Evolutionary conservation across 30 jellyfish, hydroid and myxozoan species (phyloP).

Genomic region (Sanderia malayensis): DNA sequence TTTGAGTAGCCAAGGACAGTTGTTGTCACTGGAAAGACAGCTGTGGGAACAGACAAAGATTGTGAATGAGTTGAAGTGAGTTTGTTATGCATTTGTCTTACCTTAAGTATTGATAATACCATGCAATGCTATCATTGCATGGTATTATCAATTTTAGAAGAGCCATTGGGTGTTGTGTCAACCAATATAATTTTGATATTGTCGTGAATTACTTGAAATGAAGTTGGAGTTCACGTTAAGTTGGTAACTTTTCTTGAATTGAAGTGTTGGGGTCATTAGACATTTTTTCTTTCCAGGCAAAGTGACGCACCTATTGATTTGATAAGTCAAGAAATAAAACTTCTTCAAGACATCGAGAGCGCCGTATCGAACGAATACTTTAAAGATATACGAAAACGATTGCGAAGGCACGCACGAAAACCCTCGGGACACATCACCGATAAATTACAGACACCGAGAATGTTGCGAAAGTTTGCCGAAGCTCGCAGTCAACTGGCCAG

Average conservation of each 20-base stretch:
- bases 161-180: no score
- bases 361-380: constrained; percentile 84
- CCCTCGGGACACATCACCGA: constrained; percentile 37
- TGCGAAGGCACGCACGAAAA: constrained; percentile 57
- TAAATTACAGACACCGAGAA: constrained; percentile 41
- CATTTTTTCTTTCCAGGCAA: no score
- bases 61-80: constrained; percentile 76
- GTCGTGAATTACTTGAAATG: no score
- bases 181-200: no score
- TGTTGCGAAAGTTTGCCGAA: neutral
- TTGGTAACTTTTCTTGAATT: no score
- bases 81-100: no score
- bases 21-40: constrained; percentile 63
- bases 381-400: constrained; percentile 70
- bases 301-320: constrained; percentile 65
- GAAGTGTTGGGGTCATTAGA: no score
- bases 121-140: no score
- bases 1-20: constrained; percentile 13
- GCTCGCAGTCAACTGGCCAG: neutral
- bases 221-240: no score
- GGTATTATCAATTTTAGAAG: no score
- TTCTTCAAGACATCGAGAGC: constrained; percentile 75
- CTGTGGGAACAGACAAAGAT: constrained; percentile 80
- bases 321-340: constrained; percentile 62
- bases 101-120: no score